Percentiles rank a stretch among this genome's conserved stretches.
Evolutionary conservation across 2,888 invertebrate species (phyloP).

Genomic region (Entomobrya multifasciata): DNA sequence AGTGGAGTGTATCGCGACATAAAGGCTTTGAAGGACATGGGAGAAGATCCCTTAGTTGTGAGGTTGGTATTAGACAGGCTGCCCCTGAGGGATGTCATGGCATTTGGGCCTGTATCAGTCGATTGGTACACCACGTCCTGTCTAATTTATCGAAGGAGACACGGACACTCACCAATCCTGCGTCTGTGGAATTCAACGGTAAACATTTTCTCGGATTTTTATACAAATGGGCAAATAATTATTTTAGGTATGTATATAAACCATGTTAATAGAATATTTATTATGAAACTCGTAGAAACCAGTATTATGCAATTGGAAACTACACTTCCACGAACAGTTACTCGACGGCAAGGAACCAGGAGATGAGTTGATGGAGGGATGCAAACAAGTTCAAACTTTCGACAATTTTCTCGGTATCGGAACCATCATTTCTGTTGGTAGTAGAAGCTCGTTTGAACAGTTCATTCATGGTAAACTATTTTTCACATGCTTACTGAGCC

Average conservation of each 20-base stretch:
- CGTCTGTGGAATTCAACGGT: slow-evolving; percentile 33
- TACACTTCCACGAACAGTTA: slow-evolving; percentile 61
- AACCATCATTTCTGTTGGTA: slow-evolving; percentile 47
- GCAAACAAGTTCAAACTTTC: neutral
- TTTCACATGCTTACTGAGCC: neutral
- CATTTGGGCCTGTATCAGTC: too few species aligned
- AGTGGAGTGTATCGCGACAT: slow-evolving; percentile 44
- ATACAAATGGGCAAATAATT: neutral
- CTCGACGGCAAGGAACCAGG: neutral
- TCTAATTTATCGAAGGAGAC: neutral
- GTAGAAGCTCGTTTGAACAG: neutral
- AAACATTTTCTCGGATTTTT: neutral
- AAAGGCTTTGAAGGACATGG: slow-evolving; percentile 27
- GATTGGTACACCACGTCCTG: slow-evolving; percentile 56
- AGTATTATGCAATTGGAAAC: slow-evolving; percentile 40
- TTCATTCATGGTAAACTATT: slow-evolving; percentile 46
- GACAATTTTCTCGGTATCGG: slow-evolving; percentile 18
- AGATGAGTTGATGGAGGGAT: slow-evolving; percentile 3
- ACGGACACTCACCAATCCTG: slow-evolving; percentile 4
- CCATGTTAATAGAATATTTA: too few species aligned
- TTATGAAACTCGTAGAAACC: too few species aligned
- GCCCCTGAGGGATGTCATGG: neutral
- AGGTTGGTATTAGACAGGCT: slow-evolving; percentile 38
- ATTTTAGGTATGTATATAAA: too few species aligned
- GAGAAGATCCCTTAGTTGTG: slow-evolving; percentile 17